phyloP scores from a whole-genome alignment of 53 echinoderm and acorn worm species.

The Stichopus horrens region DNA sequence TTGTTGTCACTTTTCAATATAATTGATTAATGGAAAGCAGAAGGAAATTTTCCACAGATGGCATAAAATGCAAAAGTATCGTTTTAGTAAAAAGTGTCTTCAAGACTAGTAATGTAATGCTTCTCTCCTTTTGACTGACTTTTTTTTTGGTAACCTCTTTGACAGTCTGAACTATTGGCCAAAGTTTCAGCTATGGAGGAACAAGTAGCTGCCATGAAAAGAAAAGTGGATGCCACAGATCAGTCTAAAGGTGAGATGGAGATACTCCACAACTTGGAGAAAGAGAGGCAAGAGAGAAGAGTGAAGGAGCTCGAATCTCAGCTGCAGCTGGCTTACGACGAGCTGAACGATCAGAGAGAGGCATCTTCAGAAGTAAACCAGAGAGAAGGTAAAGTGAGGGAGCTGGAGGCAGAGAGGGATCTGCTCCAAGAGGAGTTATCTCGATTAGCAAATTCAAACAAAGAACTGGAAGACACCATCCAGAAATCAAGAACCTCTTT shows the following conservation, averaged over 20 bases:
- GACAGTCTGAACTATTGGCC: conserved; percentile 1
- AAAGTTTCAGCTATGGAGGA: neutral
- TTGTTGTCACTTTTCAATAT: too few relatives aligned
- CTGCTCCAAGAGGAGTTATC: neutral
- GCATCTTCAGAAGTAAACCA: neutral
- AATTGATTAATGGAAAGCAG: too few relatives aligned
- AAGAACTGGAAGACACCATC: neutral
- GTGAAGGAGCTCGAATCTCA: conserved; percentile 4
- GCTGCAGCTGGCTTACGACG: conserved; percentile 14
- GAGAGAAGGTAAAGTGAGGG: neutral
- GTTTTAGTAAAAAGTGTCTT: too few relatives aligned
- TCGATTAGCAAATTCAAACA: neutral
- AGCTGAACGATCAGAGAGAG: neutral
- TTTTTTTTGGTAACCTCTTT: neutral
- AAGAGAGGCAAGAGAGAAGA: conserved; percentile 9
- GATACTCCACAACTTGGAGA: neutral
- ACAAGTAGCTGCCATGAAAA: neutral
- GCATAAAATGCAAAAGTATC: too few relatives aligned
- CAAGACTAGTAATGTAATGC: too few relatives aligned
- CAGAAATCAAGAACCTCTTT: neutral
- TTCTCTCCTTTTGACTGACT: too few relatives aligned
- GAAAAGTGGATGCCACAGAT: neutral
- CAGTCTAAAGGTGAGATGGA: conserved; percentile 9
- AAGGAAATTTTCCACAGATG: too few relatives aligned
- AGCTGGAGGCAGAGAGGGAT: neutral